Evolutionary conservation across 2,888 invertebrate species (phyloP), one percentile per base, ranked within the genome.

Genomic region (Vannuccia rotundouncinata): DNA sequence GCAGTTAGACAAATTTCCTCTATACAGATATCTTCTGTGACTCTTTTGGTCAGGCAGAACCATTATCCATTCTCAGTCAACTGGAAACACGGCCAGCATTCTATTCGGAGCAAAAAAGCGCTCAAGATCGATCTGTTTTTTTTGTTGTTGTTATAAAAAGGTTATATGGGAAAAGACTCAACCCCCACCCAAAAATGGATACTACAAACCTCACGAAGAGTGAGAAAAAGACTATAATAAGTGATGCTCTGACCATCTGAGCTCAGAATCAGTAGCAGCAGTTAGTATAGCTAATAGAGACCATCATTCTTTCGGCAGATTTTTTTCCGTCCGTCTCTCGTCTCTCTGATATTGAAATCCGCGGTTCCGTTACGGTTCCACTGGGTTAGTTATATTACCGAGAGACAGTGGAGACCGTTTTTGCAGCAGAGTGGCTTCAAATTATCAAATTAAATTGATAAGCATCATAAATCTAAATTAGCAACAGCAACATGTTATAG

Each of bases 391-490:
- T 45, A 45, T 45, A 45, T 13, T 66, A 66, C 22, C 5, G 66
- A 5, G 66, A 66, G 66, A 66, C 10, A 66, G 22, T 22, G 25
- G 66, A 5, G 22, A 17, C 66, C 66, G 25, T 17, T 66, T 66
- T 66, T 66, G 66, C 66, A 5, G 22, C 66, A 66, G 22, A 66
- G 66, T 66, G 5, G 17, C 10, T 22, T 22, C 66, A 5, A 66
- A 66, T 66, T 66, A 66, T 66, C 66, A 22, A 66, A 66, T 66
- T 66, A 66, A 66, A 66, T 66, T 66, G 66, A 66, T 66, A 66
- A 66, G 66, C 66, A 66, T 66, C 66, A 66, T 66, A 66, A 66
- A 66, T 66, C 66, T 66, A 66, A 66, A 66, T 66, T 66, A 66
- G 66, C 66, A 66, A 66, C 66, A 66, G 66, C 66, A 66, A 66